Conservation (phyloP, 2,888 invertebrate species). For the Kuschelorhynchus macadamiae region DNA sequence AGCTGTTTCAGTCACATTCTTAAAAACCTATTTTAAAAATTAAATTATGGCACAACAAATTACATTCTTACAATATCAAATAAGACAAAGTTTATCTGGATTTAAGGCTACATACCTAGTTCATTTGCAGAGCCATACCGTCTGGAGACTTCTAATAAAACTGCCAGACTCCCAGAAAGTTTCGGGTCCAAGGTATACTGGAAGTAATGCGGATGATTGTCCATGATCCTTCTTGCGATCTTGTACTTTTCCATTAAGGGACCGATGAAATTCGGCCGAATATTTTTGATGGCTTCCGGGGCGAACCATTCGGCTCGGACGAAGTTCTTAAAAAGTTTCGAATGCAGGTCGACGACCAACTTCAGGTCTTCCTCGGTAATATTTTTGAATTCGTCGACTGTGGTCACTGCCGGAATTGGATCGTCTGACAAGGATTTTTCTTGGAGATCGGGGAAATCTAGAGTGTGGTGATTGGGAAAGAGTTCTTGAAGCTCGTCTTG, state of each 20-base stretch:
- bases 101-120: conserved; percentile 58
- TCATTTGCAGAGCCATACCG: conserved; percentile 67
- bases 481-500: conserved; percentile 76
- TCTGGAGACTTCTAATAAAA: conserved; percentile 72
- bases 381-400: conserved; percentile 53
- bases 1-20: too few species aligned
- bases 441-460: conserved; percentile 80
- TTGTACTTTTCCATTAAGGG: conserved; percentile 75
- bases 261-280: conserved; percentile 67
- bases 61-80: too few species aligned
- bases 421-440: conserved; percentile 48
- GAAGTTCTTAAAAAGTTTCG: conserved; percentile 72
- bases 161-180: conserved; percentile 73
- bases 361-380: conserved; percentile 72
- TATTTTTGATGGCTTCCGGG: conserved; percentile 64
- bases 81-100: too few species aligned
- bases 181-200: conserved; percentile 72
- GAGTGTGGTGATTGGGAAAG: conserved; percentile 80
- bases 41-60: too few species aligned
- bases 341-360: conserved; percentile 75
- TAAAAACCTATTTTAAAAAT: too few species aligned
- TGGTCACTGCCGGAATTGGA: conserved; percentile 40
- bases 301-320: conserved; percentile 76
- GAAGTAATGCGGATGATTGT: conserved; percentile 71
- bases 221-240: conserved; percentile 72